phyloP scores from a whole-genome alignment of 2,888 invertebrate genomes.

The Labia minor region DNA sequence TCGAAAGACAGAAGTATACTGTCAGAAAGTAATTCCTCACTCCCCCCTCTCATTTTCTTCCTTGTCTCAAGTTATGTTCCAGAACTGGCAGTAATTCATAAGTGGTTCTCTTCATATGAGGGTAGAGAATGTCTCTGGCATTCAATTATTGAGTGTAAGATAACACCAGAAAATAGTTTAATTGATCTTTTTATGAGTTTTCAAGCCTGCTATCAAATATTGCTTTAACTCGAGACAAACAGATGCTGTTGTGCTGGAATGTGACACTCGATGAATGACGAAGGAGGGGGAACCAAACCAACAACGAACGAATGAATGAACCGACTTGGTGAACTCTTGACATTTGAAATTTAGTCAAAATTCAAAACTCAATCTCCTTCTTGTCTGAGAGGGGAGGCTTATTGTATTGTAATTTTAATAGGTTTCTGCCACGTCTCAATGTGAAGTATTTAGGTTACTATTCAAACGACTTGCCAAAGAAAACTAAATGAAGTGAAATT shows the following conservation, averaged over 20 bases:
- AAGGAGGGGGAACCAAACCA: neutral
- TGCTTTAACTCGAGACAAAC: neutral
- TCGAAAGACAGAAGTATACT: neutral
- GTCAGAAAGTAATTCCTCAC: too few species aligned
- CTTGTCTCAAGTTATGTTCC: too few species aligned
- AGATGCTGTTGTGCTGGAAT: slow-evolving; percentile 6
- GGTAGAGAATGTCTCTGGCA: too few species aligned
- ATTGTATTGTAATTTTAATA: slow-evolving; percentile 13
- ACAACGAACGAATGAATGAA: neutral
- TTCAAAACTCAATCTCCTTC: neutral
- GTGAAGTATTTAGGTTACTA: slow-evolving; percentile 2
- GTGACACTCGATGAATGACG: neutral
- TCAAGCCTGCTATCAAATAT: neutral
- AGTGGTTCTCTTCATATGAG: too few species aligned
- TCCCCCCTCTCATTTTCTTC: too few species aligned
- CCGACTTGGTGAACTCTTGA: neutral
- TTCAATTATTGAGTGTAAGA: too few species aligned
- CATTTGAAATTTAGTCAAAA: slow-evolving; percentile 2
- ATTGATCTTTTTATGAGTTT: slow-evolving; percentile 8
- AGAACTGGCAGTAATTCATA: too few species aligned
- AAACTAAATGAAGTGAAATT: slow-evolving; percentile 13
- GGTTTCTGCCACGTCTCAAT: slow-evolving; percentile 13
- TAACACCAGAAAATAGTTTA: neutral
- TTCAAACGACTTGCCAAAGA: neutral
- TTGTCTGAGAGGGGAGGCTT: neutral